Evolutionary conservation across 1,140 invertebrate genomes (phyloP).

Genomic region (Philopotamus ludificatus): DNA sequence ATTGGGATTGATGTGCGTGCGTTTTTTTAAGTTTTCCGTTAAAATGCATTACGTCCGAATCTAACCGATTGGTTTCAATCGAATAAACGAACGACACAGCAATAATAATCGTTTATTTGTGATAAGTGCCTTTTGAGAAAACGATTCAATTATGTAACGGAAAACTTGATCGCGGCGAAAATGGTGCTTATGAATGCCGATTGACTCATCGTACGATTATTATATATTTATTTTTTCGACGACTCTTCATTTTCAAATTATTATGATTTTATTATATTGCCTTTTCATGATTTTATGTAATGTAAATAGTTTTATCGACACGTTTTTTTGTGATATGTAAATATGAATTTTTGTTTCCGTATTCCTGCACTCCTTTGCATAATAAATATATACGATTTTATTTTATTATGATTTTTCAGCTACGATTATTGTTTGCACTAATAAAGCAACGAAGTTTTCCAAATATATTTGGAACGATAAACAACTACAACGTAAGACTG

Average conservation of each 20-base stretch:
- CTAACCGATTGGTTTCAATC: too few species aligned
- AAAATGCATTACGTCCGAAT: too few species aligned
- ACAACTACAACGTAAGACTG: constrained; percentile 41
- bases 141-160: too few species aligned
- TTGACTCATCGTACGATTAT: too few species aligned
- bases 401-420: constrained; percentile 35
- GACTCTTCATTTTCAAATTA: constrained; percentile 4
- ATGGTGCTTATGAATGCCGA: too few species aligned
- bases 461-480: constrained; percentile 31
- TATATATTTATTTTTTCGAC: background rate
- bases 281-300: background rate
- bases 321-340: constrained; percentile 30
- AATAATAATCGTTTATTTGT: too few species aligned
- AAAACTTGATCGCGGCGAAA: too few species aligned
- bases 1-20: too few species aligned
- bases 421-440: constrained; percentile 36
- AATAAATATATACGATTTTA: constrained; percentile 9
- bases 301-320: constrained; percentile 1
- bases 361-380: constrained; percentile 28
- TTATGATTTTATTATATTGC: background rate
- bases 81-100: too few species aligned
- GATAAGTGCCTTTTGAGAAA: too few species aligned
- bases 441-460: constrained; percentile 33
- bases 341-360: constrained; percentile 36
- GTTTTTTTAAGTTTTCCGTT: too few species aligned